phyloP scores from a whole-genome alignment of 2,888 invertebrate species.

The Drosophila tripunctata region DNA sequence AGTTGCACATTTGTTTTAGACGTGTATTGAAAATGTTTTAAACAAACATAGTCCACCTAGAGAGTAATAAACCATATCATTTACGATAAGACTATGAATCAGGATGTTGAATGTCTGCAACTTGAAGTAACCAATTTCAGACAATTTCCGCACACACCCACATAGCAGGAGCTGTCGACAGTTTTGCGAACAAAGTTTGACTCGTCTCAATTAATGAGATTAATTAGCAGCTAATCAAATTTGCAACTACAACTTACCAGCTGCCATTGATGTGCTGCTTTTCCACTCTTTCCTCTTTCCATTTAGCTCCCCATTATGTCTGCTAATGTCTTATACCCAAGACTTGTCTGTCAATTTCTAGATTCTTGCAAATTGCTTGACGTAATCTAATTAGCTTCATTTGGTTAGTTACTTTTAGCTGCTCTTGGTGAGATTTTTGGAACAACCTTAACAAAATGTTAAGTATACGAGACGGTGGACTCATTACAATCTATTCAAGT shows the following conservation, averaged over 20 bases:
- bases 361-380: slow-evolving; percentile 60
- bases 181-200: slow-evolving; percentile 58
- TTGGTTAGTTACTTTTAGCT: slow-evolving; percentile 65
- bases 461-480: background rate
- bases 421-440: slow-evolving; percentile 35
- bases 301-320: background rate
- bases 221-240: slow-evolving; percentile 74
- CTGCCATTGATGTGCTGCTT: slow-evolving; percentile 48
- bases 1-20: slow-evolving; percentile 5
- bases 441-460: background rate
- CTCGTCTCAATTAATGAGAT: slow-evolving; percentile 70
- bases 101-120: slow-evolving; percentile 20
- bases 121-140: slow-evolving; percentile 51
- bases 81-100: slow-evolving; percentile 23
- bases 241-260: slow-evolving; percentile 60
- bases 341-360: slow-evolving; percentile 38
- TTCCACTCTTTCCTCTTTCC: background rate
- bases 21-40: slow-evolving; percentile 30
- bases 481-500: background rate
- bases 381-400: slow-evolving; percentile 71
- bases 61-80: slow-evolving; percentile 27
- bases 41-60: background rate
- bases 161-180: slow-evolving; percentile 50
- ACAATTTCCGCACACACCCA: slow-evolving; percentile 55
- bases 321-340: slow-evolving; percentile 11